Percentiles rank a stretch among this genome's conserved stretches.
Evolutionary conservation across 2,797 vertebrate species (phyloP).

Genomic region (Galagoides demidoff): DNA sequence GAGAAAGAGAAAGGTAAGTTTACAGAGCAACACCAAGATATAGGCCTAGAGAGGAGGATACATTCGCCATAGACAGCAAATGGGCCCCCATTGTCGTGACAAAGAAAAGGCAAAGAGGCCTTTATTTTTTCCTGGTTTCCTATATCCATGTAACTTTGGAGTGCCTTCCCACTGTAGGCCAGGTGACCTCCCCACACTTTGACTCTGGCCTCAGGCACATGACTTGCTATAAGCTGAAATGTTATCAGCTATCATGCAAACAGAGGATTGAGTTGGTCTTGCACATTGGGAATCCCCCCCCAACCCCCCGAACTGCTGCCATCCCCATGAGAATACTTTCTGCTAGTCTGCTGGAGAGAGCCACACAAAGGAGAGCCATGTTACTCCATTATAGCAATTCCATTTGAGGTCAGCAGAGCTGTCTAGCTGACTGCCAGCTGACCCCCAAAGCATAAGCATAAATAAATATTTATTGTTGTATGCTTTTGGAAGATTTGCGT

Average conservation of each 20-base stretch:
- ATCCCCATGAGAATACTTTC: background rate
- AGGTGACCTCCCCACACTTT: background rate
- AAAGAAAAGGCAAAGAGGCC: background rate
- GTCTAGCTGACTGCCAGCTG: background rate
- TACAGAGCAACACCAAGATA: too few relatives aligned
- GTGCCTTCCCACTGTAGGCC: background rate
- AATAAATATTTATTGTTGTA: background rate
- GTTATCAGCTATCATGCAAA: background rate
- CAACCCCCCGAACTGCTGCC: background rate
- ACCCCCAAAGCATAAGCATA: background rate
- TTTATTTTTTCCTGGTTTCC: background rate
- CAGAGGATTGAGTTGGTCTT: background rate
- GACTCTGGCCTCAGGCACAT: conserved; percentile 22
- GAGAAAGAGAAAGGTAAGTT: too few relatives aligned
- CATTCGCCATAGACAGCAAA: too few relatives aligned
- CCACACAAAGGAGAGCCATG: background rate
- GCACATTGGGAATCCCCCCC: background rate
- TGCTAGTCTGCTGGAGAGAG: background rate
- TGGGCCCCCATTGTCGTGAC: too few relatives aligned
- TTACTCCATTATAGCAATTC: background rate
- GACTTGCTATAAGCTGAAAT: background rate
- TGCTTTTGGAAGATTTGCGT: background rate
- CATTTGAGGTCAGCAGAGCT: background rate
- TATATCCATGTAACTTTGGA: background rate
- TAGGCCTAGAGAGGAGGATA: too few relatives aligned